These are phyloP conservation scores for Trachymyrmex cornetzi DNA, from an alignment of 1,140 invertebrate genomes.

Conservation along the genomic window DNA sequence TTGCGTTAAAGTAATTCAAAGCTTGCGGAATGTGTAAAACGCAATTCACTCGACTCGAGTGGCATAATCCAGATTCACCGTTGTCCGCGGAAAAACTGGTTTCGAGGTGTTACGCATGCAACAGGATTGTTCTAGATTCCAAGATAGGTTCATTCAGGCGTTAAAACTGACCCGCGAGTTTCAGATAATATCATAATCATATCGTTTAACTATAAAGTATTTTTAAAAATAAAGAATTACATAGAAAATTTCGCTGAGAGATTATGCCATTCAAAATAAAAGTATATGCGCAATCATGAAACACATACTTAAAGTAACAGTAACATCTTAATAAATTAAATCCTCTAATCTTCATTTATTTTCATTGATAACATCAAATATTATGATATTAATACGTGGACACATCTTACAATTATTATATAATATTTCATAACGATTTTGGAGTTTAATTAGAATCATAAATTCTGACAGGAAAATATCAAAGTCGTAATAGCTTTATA, in stretches of 20 bases:
- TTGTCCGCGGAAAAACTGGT: constrained; percentile 60
- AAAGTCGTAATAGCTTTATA: background rate
- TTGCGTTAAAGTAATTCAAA: constrained; percentile 21
- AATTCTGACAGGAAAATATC: background rate
- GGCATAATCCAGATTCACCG: constrained; percentile 54
- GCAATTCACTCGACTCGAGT: constrained; percentile 49
- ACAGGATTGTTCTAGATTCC: constrained; percentile 54
- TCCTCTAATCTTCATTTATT: background rate
- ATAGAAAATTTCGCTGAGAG: background rate
- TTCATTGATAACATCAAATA: background rate
- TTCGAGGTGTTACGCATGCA: constrained; percentile 41
- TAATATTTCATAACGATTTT: background rate
- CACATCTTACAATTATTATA: background rate
- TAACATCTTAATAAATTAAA: background rate
- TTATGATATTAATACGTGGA: background rate
- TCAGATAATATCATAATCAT: constrained; percentile 16
- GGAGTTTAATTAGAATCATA: constrained; percentile 1
- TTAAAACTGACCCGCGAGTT: constrained; percentile 39
- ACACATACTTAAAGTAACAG: background rate
- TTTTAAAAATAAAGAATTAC: background rate
- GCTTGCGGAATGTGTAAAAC: constrained; percentile 49
- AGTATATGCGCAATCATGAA: background rate
- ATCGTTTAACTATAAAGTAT: background rate
- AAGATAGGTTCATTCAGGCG: constrained; percentile 44
- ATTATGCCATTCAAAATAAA: background rate